These are phyloP conservation scores for Drosophila erecta DNA, from an alignment of 1,140 invertebrate genomes.

Conservation along the genomic window DNA sequence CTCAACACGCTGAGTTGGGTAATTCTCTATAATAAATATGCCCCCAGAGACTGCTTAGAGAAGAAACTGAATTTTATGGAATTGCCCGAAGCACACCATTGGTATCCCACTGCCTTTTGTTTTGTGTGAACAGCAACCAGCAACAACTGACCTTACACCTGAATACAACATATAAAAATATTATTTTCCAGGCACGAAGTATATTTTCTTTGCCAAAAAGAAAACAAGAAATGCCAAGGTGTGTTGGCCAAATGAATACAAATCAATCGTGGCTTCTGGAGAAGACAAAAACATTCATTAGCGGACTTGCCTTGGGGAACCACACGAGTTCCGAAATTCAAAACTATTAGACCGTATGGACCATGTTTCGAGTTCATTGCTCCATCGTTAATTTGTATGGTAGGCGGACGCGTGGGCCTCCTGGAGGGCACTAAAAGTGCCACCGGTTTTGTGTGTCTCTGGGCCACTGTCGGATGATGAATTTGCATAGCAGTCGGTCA, in stretches of 20 bases:
- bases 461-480: slow-evolving; percentile 65
- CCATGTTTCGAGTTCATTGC: slow-evolving; percentile 64
- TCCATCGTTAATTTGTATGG: slow-evolving; percentile 29
- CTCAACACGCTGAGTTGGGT: background rate
- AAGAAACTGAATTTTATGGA: too few relatives aligned
- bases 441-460: slow-evolving; percentile 78
- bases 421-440: slow-evolving; percentile 38
- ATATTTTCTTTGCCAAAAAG: background rate
- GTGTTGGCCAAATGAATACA: slow-evolving; percentile 46
- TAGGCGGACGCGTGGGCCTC: background rate
- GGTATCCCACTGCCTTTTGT: too few relatives aligned
- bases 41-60: too few relatives aligned
- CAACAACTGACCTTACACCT: background rate
- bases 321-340: slow-evolving; percentile 48
- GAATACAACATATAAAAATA: background rate
- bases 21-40: too few relatives aligned
- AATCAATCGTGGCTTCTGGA: slow-evolving; percentile 48
- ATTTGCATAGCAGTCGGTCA: slow-evolving; percentile 66
- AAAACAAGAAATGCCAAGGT: background rate
- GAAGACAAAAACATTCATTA: slow-evolving; percentile 58
- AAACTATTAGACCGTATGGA: slow-evolving; percentile 33
- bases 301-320: slow-evolving; percentile 49
- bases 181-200: background rate
- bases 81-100: too few relatives aligned
- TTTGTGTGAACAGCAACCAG: background rate